Conservation (phyloP, 1,140 invertebrate species). For the Drosophila mayri region DNA sequence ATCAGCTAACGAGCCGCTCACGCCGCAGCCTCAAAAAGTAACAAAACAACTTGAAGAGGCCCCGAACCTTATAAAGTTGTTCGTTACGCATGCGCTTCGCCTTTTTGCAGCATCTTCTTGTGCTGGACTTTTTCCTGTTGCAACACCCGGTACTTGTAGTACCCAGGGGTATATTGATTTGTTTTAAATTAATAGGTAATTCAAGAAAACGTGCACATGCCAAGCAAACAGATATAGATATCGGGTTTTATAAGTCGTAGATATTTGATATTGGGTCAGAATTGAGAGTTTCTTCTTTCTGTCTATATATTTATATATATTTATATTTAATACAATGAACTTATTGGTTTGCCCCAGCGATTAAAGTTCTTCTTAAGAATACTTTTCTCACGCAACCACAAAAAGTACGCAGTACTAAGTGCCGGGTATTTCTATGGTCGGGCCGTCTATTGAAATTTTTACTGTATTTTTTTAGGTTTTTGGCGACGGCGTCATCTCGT, state of each 20-base stretch:
- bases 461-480: constrained; percentile 10
- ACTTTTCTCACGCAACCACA: not conserved
- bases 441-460: constrained; percentile 26
- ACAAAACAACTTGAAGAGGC: constrained; percentile 9
- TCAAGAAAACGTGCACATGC: not conserved
- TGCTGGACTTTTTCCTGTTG: not conserved
- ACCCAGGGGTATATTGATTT: not conserved
- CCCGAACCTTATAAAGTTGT: constrained; percentile 73
- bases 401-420: not conserved
- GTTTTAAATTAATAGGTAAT: not conserved
- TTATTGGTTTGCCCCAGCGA: not conserved
- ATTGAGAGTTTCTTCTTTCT: not conserved
- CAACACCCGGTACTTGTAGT: not conserved
- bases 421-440: constrained; percentile 14
- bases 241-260: too few species aligned
- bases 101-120: constrained; percentile 9
- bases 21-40: constrained; percentile 50
- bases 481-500: constrained; percentile 56
- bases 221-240: not conserved
- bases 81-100: constrained; percentile 64
- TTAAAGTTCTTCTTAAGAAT: not conserved
- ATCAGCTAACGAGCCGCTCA: constrained; percentile 80
- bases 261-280: not conserved
- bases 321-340: too few species aligned
- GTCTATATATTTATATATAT: not conserved